Evolutionary conservation across 2,797 vertebrate species (phyloP).

Genomic region (Galaxias olidus): DNA sequence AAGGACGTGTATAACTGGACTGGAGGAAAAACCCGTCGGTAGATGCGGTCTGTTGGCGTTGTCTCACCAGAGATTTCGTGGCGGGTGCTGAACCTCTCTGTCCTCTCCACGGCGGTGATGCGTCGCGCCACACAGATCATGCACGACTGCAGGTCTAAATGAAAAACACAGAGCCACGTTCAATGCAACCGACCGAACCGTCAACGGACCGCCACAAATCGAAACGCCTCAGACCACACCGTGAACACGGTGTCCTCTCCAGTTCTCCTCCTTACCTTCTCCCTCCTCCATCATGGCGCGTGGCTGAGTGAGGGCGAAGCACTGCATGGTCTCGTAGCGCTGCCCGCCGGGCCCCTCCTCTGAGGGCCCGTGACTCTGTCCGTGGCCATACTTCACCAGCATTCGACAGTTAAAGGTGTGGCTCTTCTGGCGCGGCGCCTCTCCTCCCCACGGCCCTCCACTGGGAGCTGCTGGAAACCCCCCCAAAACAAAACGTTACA

Average conservation of each 20-base stretch:
- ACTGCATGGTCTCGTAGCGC: slow-evolving; percentile 98
- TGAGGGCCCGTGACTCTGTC: slow-evolving; percentile 73
- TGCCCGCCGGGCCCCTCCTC: slow-evolving; percentile 82
- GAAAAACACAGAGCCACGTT: not conserved
- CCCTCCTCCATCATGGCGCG: slow-evolving; percentile 98
- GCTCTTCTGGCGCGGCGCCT: slow-evolving; percentile 91
- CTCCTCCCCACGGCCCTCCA: slow-evolving; percentile 89
- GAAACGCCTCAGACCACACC: not conserved
- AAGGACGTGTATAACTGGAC: not conserved
- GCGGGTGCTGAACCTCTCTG: slow-evolving; percentile 93
- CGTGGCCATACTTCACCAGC: slow-evolving; percentile 85
- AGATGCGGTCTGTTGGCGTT: no score
- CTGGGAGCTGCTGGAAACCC: slow-evolving; percentile 69
- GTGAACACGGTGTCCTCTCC: not conserved
- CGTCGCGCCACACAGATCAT: slow-evolving; percentile 98
- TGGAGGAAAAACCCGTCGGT: not conserved
- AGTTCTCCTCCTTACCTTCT: slow-evolving; percentile 80
- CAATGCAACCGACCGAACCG: not conserved
- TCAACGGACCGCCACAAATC: not conserved
- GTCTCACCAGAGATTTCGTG: slow-evolving; percentile 93
- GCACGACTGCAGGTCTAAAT: slow-evolving; percentile 93
- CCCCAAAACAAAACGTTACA: not conserved
- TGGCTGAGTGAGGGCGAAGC: slow-evolving; percentile 96
- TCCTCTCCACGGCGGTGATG: slow-evolving; percentile 86
- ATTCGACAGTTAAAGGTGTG: slow-evolving; percentile 98